Evolutionary conservation across 2,888 invertebrate species (phyloP).

Genomic region (Protophormia terraenovae): DNA sequence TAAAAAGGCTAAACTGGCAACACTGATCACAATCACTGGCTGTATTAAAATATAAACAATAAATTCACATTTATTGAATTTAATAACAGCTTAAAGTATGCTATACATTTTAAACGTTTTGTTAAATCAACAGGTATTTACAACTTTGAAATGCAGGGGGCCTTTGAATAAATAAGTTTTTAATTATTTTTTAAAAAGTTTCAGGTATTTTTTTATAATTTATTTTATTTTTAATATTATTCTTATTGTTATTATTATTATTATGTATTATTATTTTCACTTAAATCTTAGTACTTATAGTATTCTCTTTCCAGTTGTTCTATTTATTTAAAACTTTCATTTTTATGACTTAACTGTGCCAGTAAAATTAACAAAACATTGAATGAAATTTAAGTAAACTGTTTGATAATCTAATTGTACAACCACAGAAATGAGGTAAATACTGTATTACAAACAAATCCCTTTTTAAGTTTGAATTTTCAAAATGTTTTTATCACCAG

Average conservation of each 20-base stretch:
- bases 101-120: slow-evolving; percentile 19
- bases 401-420: slow-evolving; percentile 69
- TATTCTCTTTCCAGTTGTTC: too few relatives aligned
- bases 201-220: too few relatives aligned
- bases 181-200: too few relatives aligned
- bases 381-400: slow-evolving; percentile 39
- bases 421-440: slow-evolving; percentile 68
- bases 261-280: too few relatives aligned
- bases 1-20: too few relatives aligned
- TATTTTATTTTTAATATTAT: neutral
- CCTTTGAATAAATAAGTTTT: too few relatives aligned
- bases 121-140: neutral
- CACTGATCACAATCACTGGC: too few relatives aligned
- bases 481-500: neutral
- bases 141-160: neutral
- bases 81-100: slow-evolving; percentile 30
- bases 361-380: slow-evolving; percentile 1
- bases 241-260: too few relatives aligned
- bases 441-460: slow-evolving; percentile 53
- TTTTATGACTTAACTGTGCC: neutral
- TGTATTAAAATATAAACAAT: too few relatives aligned
- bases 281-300: neutral
- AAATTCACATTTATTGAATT: too few relatives aligned
- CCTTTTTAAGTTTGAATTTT: slow-evolving; percentile 23
- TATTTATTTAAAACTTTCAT: neutral